Conservation (phyloP, 2,888 invertebrate genomes). For the Athripsodes cinereus region DNA sequence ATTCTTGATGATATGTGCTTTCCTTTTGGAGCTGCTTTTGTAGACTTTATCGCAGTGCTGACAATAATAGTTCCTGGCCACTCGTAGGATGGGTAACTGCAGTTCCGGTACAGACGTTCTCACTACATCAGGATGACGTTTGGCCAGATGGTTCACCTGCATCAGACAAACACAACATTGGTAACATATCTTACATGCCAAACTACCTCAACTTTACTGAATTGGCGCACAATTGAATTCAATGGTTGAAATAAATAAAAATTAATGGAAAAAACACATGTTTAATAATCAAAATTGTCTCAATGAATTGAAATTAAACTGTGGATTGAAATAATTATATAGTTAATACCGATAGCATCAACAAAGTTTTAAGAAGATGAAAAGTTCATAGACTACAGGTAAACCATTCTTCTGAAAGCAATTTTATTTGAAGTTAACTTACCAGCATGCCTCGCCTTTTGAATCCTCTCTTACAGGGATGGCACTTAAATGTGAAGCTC, state of each 20-base stretch:
- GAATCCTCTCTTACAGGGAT: slow-evolving; percentile 67
- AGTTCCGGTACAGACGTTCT: slow-evolving; percentile 68
- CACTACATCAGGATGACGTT: slow-evolving; percentile 60
- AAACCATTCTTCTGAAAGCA: too few species aligned
- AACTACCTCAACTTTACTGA: too few species aligned
- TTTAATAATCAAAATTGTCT: too few species aligned
- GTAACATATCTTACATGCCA: too few species aligned
- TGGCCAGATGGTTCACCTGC: slow-evolving; percentile 72
- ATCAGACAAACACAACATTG: not conserved
- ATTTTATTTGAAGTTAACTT: too few species aligned
- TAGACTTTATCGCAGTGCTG: slow-evolving; percentile 76
- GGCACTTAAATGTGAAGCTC: slow-evolving; percentile 70
- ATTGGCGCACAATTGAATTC: too few species aligned
- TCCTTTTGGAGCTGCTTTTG: slow-evolving; percentile 74
- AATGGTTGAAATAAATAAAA: too few species aligned
- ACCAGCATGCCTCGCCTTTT: slow-evolving; percentile 73
- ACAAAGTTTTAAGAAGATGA: too few species aligned
- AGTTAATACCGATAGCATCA: too few species aligned
- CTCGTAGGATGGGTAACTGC: slow-evolving; percentile 67
- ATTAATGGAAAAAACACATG: too few species aligned
- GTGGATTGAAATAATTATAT: too few species aligned
- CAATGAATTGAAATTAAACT: not conserved
- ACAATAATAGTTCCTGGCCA: slow-evolving; percentile 70
- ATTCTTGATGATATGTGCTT: slow-evolving; percentile 72
- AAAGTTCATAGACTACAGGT: too few species aligned